Percentiles rank a stretch among this genome's conserved stretches.
These are phyloP conservation scores for Aethes cnicana DNA, from an alignment of 2,888 invertebrate genomes.

Conservation along the genomic window DNA sequence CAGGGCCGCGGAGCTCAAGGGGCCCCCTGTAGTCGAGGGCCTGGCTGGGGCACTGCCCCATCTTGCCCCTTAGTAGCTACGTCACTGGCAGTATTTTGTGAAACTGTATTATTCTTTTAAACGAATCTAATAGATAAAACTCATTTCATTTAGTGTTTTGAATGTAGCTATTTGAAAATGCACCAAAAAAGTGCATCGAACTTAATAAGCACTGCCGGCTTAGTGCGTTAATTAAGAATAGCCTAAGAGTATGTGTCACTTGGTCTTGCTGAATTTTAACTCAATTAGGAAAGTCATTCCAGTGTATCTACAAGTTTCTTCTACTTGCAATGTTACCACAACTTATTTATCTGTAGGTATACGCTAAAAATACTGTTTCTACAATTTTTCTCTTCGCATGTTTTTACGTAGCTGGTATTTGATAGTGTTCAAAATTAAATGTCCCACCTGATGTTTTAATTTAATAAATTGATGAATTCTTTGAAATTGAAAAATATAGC, in stretches of 20 bases:
- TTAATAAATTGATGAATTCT: slow-evolving; percentile 16
- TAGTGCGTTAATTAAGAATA: slow-evolving; percentile 21
- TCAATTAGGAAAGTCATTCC: slow-evolving; percentile 43
- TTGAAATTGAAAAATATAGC: slow-evolving; percentile 9
- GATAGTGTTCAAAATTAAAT: slow-evolving; percentile 36
- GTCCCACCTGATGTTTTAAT: slow-evolving; percentile 41
- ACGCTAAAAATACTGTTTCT: no score
- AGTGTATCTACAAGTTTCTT: slow-evolving; percentile 30
- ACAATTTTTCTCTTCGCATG: not conserved
- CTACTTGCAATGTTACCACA: slow-evolving; percentile 23
- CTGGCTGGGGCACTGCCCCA: no score
- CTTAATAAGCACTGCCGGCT: slow-evolving; percentile 5
- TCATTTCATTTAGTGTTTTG: slow-evolving; percentile 9
- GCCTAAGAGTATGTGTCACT: slow-evolving; percentile 39
- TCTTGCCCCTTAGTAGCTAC: no score
- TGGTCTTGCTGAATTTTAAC: slow-evolving; percentile 26
- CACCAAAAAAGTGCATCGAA: not conserved
- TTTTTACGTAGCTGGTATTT: slow-evolving; percentile 1
- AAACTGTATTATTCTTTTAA: slow-evolving; percentile 18
- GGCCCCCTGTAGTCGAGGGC: no score
- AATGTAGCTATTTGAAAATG: slow-evolving; percentile 9
- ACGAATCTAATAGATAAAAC: not conserved
- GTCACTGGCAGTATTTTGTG: slow-evolving; percentile 20
- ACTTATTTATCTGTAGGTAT: not conserved
- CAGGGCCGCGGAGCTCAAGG: no score